These are phyloP conservation scores for Zygogramma bicolorata DNA, from an alignment of 2,888 invertebrate species.

Conservation along the genomic window DNA sequence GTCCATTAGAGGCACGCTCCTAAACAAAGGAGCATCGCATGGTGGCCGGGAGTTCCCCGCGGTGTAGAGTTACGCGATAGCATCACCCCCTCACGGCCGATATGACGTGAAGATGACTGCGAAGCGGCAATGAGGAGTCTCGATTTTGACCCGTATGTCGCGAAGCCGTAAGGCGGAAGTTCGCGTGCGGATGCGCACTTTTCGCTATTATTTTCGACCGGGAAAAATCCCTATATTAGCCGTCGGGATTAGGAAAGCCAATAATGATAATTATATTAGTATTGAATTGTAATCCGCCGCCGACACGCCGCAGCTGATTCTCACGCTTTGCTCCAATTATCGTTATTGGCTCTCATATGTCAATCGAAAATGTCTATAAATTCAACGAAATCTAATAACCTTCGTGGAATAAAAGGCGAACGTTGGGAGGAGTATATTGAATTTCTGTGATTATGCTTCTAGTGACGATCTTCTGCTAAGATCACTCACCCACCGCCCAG, in stretches of 20 bases:
- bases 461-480: not conserved
- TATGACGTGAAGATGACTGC: constrained; percentile 17
- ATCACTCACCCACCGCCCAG: too few species aligned
- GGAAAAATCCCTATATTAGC: constrained; percentile 5
- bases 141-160: not conserved
- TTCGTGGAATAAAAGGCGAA: constrained; percentile 1
- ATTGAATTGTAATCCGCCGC: constrained; percentile 61
- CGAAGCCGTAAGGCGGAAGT: not conserved
- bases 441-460: not conserved
- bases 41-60: constrained; percentile 46
- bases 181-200: not conserved
- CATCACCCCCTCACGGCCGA: constrained; percentile 51
- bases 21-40: constrained; percentile 60
- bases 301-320: constrained; percentile 56
- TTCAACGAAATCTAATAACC: constrained; percentile 18
- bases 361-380: constrained; percentile 37
- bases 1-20: constrained; percentile 62
- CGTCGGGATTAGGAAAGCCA: constrained; percentile 38
- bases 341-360: constrained; percentile 68
- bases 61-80: constrained; percentile 64
- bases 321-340: constrained; percentile 68
- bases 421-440: not conserved
- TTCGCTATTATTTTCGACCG: constrained; percentile 1
- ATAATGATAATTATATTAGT: constrained; percentile 46
- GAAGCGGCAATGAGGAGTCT: not conserved